phyloP scores from a whole-genome alignment of 2,797 vertebrate genomes.

The Nannoperca australis region DNA sequence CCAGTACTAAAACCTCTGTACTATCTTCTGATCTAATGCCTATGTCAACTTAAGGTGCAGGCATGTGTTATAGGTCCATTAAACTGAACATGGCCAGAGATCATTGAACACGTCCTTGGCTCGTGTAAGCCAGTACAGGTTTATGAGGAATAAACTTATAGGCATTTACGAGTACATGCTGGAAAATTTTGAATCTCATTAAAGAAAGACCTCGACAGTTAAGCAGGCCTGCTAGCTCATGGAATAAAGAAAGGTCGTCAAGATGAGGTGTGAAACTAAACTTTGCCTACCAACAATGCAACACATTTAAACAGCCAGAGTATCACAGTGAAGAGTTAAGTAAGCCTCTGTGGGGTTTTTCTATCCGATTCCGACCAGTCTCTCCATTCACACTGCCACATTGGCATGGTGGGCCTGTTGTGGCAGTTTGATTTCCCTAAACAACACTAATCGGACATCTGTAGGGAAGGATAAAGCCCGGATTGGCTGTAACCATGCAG shows the following conservation, averaged over 20 bases:
- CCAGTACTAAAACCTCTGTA: background rate
- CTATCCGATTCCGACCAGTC: constrained; percentile 58
- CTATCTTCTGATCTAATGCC: constrained; percentile 33
- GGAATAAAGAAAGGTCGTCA: constrained; percentile 17
- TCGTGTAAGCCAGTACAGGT: constrained; percentile 22
- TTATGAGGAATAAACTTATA: constrained; percentile 63
- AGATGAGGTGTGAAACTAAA: constrained; percentile 17
- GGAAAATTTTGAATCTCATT: constrained; percentile 59
- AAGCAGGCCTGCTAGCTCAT: constrained; percentile 7
- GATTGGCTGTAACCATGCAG: constrained; percentile 73
- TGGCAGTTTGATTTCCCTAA: constrained; percentile 78
- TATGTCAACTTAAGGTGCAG: constrained; percentile 26
- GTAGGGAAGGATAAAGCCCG: constrained; percentile 82
- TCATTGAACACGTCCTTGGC: constrained; percentile 55
- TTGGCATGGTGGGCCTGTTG: constrained; percentile 71
- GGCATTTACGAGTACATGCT: constrained; percentile 51
- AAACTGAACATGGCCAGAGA: constrained; percentile 56
- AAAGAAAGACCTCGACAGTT: constrained; percentile 41
- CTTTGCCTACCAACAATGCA: constrained; percentile 8
- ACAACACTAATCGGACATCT: constrained; percentile 84
- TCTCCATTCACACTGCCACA: constrained; percentile 48
- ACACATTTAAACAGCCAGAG: constrained; percentile 16
- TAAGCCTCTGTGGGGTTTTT: constrained; percentile 55
- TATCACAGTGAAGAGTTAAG: constrained; percentile 36
- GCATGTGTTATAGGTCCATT: constrained; percentile 39